A percentile compares a stretch with the other conserved stretches of the same genome.
phyloP scores from a whole-genome alignment of 2,797 vertebrate species.

The Eulemur albifrons region DNA sequence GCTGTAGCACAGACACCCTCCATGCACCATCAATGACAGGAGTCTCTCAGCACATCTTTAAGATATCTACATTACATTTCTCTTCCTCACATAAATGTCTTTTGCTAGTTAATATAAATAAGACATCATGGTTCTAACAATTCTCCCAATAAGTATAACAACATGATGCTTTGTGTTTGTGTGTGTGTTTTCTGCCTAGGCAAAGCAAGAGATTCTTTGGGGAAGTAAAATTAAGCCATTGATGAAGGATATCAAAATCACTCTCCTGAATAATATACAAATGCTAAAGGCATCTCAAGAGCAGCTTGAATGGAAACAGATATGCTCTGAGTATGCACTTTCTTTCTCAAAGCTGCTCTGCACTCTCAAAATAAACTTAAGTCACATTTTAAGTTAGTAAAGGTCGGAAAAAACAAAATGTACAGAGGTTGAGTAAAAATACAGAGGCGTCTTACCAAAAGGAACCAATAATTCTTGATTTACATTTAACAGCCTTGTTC shows the following conservation, averaged over 20 bases:
- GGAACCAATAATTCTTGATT: slow-evolving; percentile 37
- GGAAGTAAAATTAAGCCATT: background rate
- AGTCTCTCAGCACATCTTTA: background rate
- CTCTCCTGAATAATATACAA: background rate
- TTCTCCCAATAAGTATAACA: background rate
- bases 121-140: background rate
- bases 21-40: background rate
- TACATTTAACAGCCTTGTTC: slow-evolving; percentile 47
- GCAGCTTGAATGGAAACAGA: background rate
- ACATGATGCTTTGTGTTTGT: background rate
- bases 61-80: background rate
- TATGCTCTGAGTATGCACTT: background rate
- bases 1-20: background rate
- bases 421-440: background rate
- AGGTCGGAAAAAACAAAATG: background rate
- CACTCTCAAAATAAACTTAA: slow-evolving; percentile 1
- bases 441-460: background rate
- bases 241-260: background rate
- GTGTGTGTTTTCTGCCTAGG: background rate
- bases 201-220: background rate
- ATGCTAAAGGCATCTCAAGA: background rate
- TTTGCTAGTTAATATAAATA: background rate
- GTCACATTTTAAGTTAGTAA: background rate
- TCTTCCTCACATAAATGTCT: background rate
- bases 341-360: background rate